A percentile compares a stretch with the other conserved stretches of the same genome.
Conservation (phyloP, 2,113 vertebrate genomes). For the Jacana jacana region DNA sequence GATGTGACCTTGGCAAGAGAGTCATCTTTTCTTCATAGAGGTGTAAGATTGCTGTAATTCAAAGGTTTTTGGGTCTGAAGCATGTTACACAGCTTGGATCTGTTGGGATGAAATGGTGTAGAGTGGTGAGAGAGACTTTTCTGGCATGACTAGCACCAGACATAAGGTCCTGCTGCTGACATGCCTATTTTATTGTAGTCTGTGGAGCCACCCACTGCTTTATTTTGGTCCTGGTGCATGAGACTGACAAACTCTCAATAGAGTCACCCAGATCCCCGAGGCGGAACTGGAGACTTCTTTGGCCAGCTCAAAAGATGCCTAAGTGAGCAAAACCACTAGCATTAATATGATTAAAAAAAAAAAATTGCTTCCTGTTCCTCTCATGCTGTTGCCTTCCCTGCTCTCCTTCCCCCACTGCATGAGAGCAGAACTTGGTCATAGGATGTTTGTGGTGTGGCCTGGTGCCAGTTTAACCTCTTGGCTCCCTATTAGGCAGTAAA, state of each 20-base stretch:
- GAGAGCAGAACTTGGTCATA: not conserved
- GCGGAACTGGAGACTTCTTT: not conserved
- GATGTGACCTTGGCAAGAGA: not conserved
- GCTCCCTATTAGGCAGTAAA: conserved; percentile 31
- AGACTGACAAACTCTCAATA: not conserved
- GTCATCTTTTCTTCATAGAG: not conserved
- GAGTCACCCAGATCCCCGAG: not conserved
- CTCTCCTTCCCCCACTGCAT: not conserved
- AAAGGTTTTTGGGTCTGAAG: not conserved
- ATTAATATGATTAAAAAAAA: not conserved
- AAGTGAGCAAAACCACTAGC: not conserved
- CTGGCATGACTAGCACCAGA: too few relatives aligned
- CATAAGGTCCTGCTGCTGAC: too few relatives aligned
- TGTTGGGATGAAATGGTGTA: not conserved
- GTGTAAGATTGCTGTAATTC: not conserved
- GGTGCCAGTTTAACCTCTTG: not conserved
- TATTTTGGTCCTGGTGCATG: accelerated
- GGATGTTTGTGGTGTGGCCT: conserved; percentile 30
- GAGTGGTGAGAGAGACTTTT: not conserved
- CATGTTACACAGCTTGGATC: not conserved
- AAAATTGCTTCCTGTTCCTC: not conserved
- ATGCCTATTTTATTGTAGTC: not conserved
- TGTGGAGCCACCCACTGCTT: not conserved
- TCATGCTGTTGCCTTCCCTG: not conserved
- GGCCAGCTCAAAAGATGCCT: not conserved